Evolutionary conservation across 2,888 invertebrate genomes (phyloP).

Genomic region (Scotopteryx bipunctaria): DNA sequence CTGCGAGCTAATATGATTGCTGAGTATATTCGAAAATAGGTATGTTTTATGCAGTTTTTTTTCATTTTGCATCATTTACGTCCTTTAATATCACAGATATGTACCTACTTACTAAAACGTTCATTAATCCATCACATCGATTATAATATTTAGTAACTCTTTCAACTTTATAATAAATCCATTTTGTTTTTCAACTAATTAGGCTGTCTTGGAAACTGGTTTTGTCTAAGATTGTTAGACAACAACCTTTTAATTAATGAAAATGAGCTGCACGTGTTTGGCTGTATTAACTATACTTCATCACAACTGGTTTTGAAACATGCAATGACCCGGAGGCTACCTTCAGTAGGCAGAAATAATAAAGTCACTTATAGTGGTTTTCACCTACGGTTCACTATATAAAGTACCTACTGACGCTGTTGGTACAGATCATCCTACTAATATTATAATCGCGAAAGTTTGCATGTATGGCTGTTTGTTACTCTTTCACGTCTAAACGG

Average conservation of each 20-base stretch:
- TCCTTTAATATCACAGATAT: too few species aligned
- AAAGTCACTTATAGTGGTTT: too few species aligned
- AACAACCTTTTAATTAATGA: constrained; percentile 9
- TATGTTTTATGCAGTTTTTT: background rate
- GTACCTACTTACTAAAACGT: background rate
- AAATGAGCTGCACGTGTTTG: constrained; percentile 14
- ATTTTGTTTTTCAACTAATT: constrained; percentile 7
- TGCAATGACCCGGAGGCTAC: background rate
- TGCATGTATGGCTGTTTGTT: too few species aligned
- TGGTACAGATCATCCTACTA: too few species aligned
- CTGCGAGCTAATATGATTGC: background rate
- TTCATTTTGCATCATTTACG: background rate
- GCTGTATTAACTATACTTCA: background rate
- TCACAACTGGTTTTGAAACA: constrained; percentile 16
- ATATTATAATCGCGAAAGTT: too few species aligned
- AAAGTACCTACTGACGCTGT: too few species aligned
- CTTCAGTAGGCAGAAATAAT: background rate
- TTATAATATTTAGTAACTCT: too few species aligned
- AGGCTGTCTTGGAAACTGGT: constrained; percentile 19
- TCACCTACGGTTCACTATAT: too few species aligned
- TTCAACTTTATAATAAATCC: background rate
- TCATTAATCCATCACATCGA: background rate
- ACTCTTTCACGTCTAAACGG: too few species aligned
- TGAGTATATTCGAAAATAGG: too few species aligned
- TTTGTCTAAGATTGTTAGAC: constrained; percentile 7